These are phyloP conservation scores for Galleria mellonella DNA, from an alignment of 1,140 invertebrate species.

Conservation along the genomic window DNA sequence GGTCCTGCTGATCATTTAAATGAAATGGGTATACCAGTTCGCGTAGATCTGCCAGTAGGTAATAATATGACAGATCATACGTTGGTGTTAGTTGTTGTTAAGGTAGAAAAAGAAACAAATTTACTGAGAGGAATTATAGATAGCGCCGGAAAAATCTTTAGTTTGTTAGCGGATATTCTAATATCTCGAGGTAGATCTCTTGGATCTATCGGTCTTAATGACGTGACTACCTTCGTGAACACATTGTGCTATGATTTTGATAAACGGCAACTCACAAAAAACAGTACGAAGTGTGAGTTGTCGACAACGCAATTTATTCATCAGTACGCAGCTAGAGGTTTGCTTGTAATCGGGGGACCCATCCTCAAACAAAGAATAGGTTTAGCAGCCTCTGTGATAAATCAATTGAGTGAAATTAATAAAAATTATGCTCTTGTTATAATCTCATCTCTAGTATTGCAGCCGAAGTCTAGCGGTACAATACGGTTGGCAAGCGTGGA, in stretches of 20 bases:
- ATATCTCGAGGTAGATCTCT: constrained; percentile 47
- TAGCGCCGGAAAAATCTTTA: background rate
- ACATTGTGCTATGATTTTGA: constrained; percentile 61
- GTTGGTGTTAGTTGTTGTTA: constrained; percentile 55
- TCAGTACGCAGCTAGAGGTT: constrained; percentile 69
- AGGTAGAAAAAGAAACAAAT: constrained; percentile 34
- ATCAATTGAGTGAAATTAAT: constrained; percentile 40
- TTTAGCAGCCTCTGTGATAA: constrained; percentile 41
- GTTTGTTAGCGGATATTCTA: constrained; percentile 33
- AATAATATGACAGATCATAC: constrained; percentile 86
- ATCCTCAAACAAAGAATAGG: constrained; percentile 32
- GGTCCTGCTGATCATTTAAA: constrained; percentile 77
- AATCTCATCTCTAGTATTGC: constrained; percentile 75
- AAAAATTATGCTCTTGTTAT: constrained; percentile 44
- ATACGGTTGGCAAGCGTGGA: constrained; percentile 79
- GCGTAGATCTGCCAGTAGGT: constrained; percentile 79
- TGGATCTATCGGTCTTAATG: constrained; percentile 66
- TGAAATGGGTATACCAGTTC: constrained; percentile 74
- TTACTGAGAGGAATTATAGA: background rate
- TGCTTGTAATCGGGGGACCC: constrained; percentile 60
- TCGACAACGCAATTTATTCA: constrained; percentile 30
- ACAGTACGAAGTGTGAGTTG: constrained; percentile 26
- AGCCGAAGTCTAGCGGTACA: constrained; percentile 81
- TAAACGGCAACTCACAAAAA: constrained; percentile 20
- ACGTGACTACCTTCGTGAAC: constrained; percentile 70